phyloP scores from a whole-genome alignment of 2,888 invertebrate species.

The Platycheirus rosarum region DNA sequence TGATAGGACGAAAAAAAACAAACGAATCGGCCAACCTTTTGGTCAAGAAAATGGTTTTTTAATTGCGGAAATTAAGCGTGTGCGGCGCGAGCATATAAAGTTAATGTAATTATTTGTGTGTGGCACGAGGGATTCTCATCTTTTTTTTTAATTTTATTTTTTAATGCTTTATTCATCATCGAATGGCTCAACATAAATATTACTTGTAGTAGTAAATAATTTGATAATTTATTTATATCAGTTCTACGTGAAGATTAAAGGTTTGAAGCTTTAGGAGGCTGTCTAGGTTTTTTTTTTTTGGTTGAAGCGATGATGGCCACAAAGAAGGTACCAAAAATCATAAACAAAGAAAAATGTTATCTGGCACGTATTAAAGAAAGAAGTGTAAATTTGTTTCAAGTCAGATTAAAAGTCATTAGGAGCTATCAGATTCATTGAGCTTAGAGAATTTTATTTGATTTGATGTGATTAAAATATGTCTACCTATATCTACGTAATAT shows the following conservation, averaged over 20 bases:
- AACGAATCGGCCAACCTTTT: constrained; percentile 50
- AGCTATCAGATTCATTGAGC: constrained; percentile 13
- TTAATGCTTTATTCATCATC: constrained; percentile 72
- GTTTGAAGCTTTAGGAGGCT: not conserved
- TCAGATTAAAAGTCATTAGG: constrained; percentile 63
- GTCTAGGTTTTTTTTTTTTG: constrained; percentile 20
- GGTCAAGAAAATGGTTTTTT: constrained; percentile 80
- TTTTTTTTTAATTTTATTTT: constrained; percentile 27
- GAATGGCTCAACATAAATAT: constrained; percentile 69
- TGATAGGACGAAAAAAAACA: constrained; percentile 11
- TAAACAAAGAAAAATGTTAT: constrained; percentile 13
- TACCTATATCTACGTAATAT: too few species aligned
- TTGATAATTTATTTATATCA: constrained; percentile 69
- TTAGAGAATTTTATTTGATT: too few species aligned
- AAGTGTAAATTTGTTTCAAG: constrained; percentile 55
- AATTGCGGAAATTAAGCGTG: constrained; percentile 81
- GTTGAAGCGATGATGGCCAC: constrained; percentile 31
- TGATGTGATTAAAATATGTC: too few species aligned
- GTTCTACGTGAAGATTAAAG: constrained; percentile 53
- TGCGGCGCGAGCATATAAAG: constrained; percentile 65
- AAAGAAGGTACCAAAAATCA: not conserved
- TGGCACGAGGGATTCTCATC: constrained; percentile 54
- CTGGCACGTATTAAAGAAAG: constrained; percentile 8
- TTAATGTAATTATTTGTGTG: constrained; percentile 71
- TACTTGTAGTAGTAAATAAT: constrained; percentile 53